Base-by-base conservation (phyloP, 2,113 vertebrate genomes). In the Sialia sialis region DNA sequence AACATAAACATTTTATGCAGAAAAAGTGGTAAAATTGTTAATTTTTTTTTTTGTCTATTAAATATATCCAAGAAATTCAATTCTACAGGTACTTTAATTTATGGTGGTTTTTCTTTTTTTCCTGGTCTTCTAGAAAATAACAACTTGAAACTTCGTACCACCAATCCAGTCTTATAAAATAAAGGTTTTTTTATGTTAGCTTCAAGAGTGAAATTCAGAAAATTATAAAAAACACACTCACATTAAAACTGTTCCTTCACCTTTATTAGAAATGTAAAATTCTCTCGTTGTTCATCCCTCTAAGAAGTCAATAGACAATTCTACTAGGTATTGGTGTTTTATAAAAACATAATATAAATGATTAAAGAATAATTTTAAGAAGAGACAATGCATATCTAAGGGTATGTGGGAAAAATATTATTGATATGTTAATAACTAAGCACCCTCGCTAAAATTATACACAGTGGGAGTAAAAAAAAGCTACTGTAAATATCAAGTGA, bases 351-450 rank as follows among this genome's bases (percentile, higher is more conserved):
- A 39, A 54, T 55, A 60, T 59, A 51, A 59, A 91, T 41, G 36
- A 56, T 13, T 16, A 52, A 8, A 85, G 25, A 82, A 66, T 30
- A 70, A 67, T 58, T 89, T 84, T 63, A 67, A 43, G 34, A 59
- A 9, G 2, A 56, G 1, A 1, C 3, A 63, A 93, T 48, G 13
- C 0, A 3, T 55, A 73, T 54, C 13, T 43, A 48, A 56, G 7
- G 4, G 4, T 49, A 39, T 39, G 62, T 3, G 1, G 9, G 20
- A 6, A 77, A 90, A 81, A 66, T 49, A 74, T 27, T 79, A 41
- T 48, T 59, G 54, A 36, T 4, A 11, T 44, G 4, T 16, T 83
- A 76, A 46, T 70, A 60, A 80, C 13, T 25, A 60, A 60, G 16
- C 12, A 66, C 7, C 1, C 7, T 39, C 9, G 84, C 13, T 58